A percentile compares a stretch with the other conserved stretches of the same genome.
phyloP scores from a whole-genome alignment of 2,797 vertebrate genomes.

The Xerus rutilus region DNA sequence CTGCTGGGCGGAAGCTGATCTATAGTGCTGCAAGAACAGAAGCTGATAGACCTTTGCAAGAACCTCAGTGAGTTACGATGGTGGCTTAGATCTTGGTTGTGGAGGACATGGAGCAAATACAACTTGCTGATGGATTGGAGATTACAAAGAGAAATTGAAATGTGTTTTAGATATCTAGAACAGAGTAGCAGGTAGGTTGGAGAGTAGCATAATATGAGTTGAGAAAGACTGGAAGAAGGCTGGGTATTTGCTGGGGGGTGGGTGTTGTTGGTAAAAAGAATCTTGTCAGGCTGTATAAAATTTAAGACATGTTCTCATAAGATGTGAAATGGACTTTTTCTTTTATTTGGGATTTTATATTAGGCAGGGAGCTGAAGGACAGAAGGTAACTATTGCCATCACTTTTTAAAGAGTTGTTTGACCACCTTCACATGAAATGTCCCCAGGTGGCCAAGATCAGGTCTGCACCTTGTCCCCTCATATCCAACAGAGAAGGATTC shows the following conservation, averaged over 20 bases:
- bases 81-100: not conserved
- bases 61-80: not conserved
- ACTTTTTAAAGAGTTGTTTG: not conserved
- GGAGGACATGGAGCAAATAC: not conserved
- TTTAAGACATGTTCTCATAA: not conserved
- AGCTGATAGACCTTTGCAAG: not conserved
- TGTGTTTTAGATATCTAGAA: not conserved
- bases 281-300: not conserved
- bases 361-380: not conserved
- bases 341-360: not conserved
- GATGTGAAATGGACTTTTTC: not conserved
- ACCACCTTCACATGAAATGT: not conserved
- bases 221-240: not conserved
- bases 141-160: not conserved
- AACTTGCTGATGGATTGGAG: not conserved
- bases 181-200: not conserved
- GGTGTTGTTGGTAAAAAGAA: not conserved
- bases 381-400: not conserved
- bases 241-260: too few species aligned
- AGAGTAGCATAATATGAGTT: not conserved
- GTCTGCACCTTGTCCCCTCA: not conserved
- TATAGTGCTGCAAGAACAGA: not conserved
- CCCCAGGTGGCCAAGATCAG: not conserved
- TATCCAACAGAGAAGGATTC: not conserved
- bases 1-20: not conserved